These are phyloP conservation scores for Leptestheria dahalacensis DNA, from an alignment of 1,140 invertebrate genomes.

Conservation along the genomic window DNA sequence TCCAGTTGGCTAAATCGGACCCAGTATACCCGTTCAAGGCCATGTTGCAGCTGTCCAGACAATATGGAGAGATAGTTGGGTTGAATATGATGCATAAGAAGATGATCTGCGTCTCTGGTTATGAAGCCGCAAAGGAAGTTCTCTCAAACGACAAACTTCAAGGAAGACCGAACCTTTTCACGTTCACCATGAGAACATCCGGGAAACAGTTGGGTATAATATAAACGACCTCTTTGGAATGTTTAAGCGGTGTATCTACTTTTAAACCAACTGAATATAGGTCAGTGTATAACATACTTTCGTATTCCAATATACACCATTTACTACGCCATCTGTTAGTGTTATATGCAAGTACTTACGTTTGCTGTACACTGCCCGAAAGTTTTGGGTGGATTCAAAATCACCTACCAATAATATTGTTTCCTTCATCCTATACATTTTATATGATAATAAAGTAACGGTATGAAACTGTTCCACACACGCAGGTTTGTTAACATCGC, in stretches of 20 bases:
- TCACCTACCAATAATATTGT: too few species aligned
- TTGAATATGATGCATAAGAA: not conserved
- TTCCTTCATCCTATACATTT: too few species aligned
- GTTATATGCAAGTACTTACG: not conserved
- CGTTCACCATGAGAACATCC: slow-evolving; percentile 7
- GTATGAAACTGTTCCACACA: not conserved
- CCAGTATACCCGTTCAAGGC: not conserved
- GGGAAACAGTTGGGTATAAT: slow-evolving; percentile 1
- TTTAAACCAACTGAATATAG: too few species aligned
- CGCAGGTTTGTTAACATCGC: slow-evolving; percentile 10
- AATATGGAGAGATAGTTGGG: slow-evolving; percentile 8
- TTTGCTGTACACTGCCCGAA: not conserved
- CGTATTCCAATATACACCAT: too few species aligned
- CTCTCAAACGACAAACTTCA: slow-evolving; percentile 1
- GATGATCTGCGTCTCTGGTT: slow-evolving; percentile 4
- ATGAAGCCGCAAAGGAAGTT: slow-evolving; percentile 3
- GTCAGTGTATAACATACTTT: too few species aligned
- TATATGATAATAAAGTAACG: not conserved
- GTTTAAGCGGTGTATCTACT: too few species aligned
- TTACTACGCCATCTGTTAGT: not conserved
- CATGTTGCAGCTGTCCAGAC: not conserved
- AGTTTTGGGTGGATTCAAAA: too few species aligned
- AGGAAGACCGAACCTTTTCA: slow-evolving; percentile 3
- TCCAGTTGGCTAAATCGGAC: not conserved
- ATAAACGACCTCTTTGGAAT: too few species aligned